Evolutionary conservation across 2,797 vertebrate species (phyloP), one percentile per base, ranked within the genome.

Genomic region (Poeciliopsis turneri): DNA sequence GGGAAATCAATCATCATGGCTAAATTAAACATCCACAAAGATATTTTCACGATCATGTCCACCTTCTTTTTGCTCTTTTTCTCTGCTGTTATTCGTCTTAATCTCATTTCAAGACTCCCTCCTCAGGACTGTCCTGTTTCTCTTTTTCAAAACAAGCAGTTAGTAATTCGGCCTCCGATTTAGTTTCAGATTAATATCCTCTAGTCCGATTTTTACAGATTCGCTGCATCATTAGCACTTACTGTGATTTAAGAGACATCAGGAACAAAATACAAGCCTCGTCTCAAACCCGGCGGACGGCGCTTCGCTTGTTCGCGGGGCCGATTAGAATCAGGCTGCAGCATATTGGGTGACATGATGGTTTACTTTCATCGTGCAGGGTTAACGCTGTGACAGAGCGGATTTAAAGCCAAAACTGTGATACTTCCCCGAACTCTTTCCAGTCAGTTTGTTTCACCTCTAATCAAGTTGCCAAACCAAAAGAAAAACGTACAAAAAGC

Each of bases 101-200:
- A 97, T 98, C 94, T 97, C 96, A 61, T 97, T 97, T 91, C 95
- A 97, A 88, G 96, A 97, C 86, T 96, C 96, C 1, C 92, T 97
- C 89, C 97, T 97, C 90, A 93, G 49, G 8, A 23, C 49, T 53
- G 49, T 51, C 49, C 49, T 68, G 18, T 9, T 41, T 68, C 36
- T 81, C 97, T 95, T 98, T 61, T 97, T 97, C 86, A 96, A 96
- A 93, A 94, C 96, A 94, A 94, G 96, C 78, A 96, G 97, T 97
- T 95, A 96, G 95, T 87, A 73, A 47, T 30, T 75, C 74, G 46
- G 66, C 70, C 33, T 55, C 45, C 70, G 33, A 80, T 82, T 82
- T 28, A 53, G 25, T 45, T 76, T 80, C 47, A 23, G 46, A 81
- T 74, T 18, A 36, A 74, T 49, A 30, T 59, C 61, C 66, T 45